These are phyloP conservation scores for Acanthisitta chloris DNA, from an alignment of 2,113 vertebrate genomes.

Conservation along the genomic window DNA sequence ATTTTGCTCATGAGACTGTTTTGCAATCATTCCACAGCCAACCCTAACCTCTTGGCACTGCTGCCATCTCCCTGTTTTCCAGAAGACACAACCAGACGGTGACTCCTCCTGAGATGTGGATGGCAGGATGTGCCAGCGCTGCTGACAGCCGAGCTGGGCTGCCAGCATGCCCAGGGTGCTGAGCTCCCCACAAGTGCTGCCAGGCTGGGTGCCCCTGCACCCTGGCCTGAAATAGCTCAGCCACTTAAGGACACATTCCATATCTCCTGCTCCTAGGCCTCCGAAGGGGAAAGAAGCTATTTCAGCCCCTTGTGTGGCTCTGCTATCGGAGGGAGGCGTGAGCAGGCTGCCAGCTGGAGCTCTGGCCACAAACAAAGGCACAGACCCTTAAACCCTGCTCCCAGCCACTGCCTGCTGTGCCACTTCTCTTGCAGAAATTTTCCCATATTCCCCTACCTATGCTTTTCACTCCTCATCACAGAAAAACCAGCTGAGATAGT, in stretches of 20 bases:
- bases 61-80: neutral
- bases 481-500: neutral
- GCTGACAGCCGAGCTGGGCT: too few relatives aligned
- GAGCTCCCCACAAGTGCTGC: too few relatives aligned
- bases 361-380: neutral
- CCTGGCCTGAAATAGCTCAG: slow-evolving; percentile 54
- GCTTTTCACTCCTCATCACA: neutral
- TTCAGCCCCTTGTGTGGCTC: neutral
- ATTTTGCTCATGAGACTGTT: neutral
- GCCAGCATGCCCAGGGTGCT: too few relatives aligned
- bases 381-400: neutral
- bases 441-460: neutral
- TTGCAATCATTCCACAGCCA: neutral
- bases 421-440: neutral
- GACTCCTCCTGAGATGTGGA: too few relatives aligned
- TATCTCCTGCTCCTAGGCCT: neutral
- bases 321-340: neutral
- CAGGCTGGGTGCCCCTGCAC: neutral
- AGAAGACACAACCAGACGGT: neutral
- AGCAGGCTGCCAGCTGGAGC: neutral
- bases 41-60: neutral
- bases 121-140: too few relatives aligned
- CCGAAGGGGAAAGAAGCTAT: neutral
- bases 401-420: neutral
- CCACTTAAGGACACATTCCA: slow-evolving; percentile 44